Base-by-base conservation (phyloP, 2,797 vertebrate species). In the Catharus ustulatus region DNA sequence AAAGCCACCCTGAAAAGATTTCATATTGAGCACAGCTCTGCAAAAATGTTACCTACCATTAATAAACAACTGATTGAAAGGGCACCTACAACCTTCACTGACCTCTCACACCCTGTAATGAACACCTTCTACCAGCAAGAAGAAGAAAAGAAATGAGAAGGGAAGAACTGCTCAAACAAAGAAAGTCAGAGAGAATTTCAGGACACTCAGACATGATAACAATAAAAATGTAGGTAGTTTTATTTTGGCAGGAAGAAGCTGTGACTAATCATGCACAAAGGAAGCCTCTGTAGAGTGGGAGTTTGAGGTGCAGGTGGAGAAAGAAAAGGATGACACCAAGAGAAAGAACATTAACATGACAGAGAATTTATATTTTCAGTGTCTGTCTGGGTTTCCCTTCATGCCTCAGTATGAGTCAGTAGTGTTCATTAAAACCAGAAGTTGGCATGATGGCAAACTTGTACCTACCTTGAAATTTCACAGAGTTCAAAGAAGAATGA, bases 221-320 rank as follows among this genome's bases (percentile, higher is more conserved):
- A 90, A 91, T 64, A 63, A 93, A 59, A 77, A 49, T 5, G 64
- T 49, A 68, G 68, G 69, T 61, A 91, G 80, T 66, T 86, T 93
- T 86, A 72, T 90, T 93, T 80, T 83, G 88, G 29, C 45, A 94
- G n/a, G 45, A 85, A 83, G 94, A 32, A 69, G 42, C 49, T 77
- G 42, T 83, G 85, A 91, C 55, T 93, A 91, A 91, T 58, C 40
- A 3, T 3, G 57, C 32, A 94, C 68, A 89, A 87, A 95, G 77
- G 58, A 88, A 87, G 27, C 32, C 34, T 84, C 34, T 59, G 6
- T 0, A 9, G 62, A 78, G 75, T 72, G 58, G 90, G 78, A 64
- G 59, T 72, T 21, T 43, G 61, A 73, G 74, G 38, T 67, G 64
- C 5, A 3, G 40, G n/a, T 68, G 36, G 36, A 62, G 38, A 51